Conservation (phyloP, 2,888 invertebrate species). For the Agonum fuliginosum region DNA sequence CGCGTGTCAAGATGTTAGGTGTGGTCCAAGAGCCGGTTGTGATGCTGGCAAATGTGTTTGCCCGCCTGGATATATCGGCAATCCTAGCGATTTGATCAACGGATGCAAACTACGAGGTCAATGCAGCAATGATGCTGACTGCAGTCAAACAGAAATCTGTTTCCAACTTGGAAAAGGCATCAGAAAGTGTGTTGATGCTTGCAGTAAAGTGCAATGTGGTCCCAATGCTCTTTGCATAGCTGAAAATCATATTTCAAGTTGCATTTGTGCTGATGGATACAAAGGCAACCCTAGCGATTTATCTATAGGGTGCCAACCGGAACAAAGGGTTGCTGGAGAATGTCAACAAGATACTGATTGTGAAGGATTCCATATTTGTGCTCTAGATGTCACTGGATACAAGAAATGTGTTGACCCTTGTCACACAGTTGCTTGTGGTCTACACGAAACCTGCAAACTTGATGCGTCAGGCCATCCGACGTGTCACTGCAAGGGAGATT, state of each 20-base stretch:
- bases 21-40: slow-evolving; percentile 89
- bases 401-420: slow-evolving; percentile 87
- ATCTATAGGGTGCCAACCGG: slow-evolving; percentile 84
- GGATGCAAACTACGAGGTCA: slow-evolving; percentile 86
- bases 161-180: slow-evolving; percentile 87
- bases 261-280: slow-evolving; percentile 89
- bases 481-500: slow-evolving; percentile 87
- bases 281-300: slow-evolving; percentile 89
- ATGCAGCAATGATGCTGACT: slow-evolving; percentile 88
- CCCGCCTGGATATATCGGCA: slow-evolving; percentile 84
- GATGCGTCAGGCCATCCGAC: slow-evolving; percentile 81
- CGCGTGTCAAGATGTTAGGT: slow-evolving; percentile 83
- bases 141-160: slow-evolving; percentile 89
- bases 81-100: slow-evolving; percentile 80
- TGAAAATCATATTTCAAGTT: slow-evolving; percentile 88
- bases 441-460: slow-evolving; percentile 86
- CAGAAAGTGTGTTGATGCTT: slow-evolving; percentile 90
- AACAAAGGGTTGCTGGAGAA: slow-evolving; percentile 78
- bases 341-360: slow-evolving; percentile 85
- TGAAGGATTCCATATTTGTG: slow-evolving; percentile 81
- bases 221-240: slow-evolving; percentile 92
- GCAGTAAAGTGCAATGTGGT: slow-evolving; percentile 91
- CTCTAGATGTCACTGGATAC: slow-evolving; percentile 77
- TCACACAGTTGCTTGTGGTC: slow-evolving; percentile 86
- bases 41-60: slow-evolving; percentile 87